These are phyloP conservation scores for Anolis sagrei DNA, from an alignment of 2,113 vertebrate species.

Conservation along the genomic window DNA sequence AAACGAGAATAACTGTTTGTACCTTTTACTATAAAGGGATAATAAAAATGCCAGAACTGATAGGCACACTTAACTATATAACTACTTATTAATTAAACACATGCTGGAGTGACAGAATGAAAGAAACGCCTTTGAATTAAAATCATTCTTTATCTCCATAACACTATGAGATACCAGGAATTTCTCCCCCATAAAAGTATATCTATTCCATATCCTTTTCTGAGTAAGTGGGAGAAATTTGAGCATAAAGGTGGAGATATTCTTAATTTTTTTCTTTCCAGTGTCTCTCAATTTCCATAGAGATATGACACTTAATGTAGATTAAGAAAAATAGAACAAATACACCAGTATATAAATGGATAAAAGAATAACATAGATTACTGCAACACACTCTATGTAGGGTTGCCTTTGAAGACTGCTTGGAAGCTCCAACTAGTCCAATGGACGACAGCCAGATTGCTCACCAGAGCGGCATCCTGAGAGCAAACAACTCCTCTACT, in stretches of 20 bases:
- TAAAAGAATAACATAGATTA: too few relatives aligned
- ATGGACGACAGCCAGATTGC: too few relatives aligned
- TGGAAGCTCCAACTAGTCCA: too few relatives aligned
- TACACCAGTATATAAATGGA: too few relatives aligned
- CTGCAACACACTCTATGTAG: too few relatives aligned
- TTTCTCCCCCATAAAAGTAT: not conserved
- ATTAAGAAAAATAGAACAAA: too few relatives aligned
- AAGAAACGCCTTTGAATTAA: constrained; percentile 10
- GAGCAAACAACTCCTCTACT: too few relatives aligned
- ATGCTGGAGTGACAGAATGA: constrained; percentile 8
- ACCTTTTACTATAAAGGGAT: not conserved
- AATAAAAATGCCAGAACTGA: constrained; percentile 5
- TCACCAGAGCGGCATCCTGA: too few relatives aligned
- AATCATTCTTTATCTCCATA: constrained; percentile 1
- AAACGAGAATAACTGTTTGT: constrained; percentile 4
- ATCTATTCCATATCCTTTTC: not conserved
- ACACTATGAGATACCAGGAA: not conserved
- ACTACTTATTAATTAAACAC: constrained; percentile 24
- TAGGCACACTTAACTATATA: constrained; percentile 6
- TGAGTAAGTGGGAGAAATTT: not conserved
- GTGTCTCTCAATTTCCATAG: not conserved
- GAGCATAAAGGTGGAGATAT: not conserved
- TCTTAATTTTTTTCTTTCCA: not conserved
- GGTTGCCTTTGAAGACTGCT: too few relatives aligned
- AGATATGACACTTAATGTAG: too few relatives aligned